Evolutionary conservation across 2,888 invertebrate genomes (phyloP).

Genomic region (Pyrocoelia pectoralis): DNA sequence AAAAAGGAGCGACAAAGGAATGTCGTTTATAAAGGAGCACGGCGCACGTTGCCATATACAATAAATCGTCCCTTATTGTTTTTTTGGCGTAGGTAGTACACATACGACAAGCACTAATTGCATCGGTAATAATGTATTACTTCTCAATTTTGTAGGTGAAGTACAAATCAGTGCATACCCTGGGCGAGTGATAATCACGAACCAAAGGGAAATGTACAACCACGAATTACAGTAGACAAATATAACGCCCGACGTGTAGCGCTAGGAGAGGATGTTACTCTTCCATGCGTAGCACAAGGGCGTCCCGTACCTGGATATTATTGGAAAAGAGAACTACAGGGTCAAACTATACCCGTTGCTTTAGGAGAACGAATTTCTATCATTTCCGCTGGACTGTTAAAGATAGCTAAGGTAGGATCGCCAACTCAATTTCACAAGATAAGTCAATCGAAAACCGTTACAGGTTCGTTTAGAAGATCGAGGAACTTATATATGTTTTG

Average conservation of each 20-base stretch:
- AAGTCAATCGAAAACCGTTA: neutral
- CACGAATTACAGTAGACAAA: conserved; percentile 76
- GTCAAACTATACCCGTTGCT: conserved; percentile 71
- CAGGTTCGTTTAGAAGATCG: conserved; percentile 75
- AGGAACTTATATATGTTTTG: conserved; percentile 89
- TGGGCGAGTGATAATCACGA: conserved; percentile 77
- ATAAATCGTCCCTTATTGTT: no score
- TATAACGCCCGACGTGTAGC: conserved; percentile 73
- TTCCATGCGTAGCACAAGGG: conserved; percentile 83
- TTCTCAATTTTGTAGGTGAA: conserved; percentile 58
- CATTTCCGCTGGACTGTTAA: conserved; percentile 71
- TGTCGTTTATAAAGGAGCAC: no score
- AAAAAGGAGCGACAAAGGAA: no score
- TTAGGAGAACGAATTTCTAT: conserved; percentile 69
- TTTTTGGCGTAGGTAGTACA: no score
- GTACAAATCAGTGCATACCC: conserved; percentile 66
- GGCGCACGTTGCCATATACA: no score
- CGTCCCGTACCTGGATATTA: conserved; percentile 83
- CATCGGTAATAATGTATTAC: no score
- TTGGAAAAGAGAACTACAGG: conserved; percentile 80
- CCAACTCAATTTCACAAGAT: neutral
- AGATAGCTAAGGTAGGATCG: conserved; percentile 67
- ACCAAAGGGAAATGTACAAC: conserved; percentile 79
- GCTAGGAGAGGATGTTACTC: conserved; percentile 75
- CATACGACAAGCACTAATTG: no score